Evolutionary conservation across 1,140 invertebrate species (phyloP).

Genomic region (Drosophila neocordata): DNA sequence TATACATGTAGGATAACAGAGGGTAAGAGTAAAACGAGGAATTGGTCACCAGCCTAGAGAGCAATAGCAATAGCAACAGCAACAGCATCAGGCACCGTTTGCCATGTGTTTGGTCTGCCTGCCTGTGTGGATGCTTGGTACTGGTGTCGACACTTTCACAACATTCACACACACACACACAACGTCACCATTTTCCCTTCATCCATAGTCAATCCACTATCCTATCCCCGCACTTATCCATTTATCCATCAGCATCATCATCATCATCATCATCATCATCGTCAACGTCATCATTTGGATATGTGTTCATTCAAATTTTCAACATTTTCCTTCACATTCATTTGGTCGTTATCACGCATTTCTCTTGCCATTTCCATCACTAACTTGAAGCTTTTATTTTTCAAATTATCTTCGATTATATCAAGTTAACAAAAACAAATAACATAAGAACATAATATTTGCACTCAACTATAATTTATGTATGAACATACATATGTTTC

Average conservation of each 20-base stretch:
- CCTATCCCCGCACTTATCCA: conserved; percentile 1
- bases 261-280: conserved; percentile 11
- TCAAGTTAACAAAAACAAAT: neutral
- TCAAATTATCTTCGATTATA: neutral
- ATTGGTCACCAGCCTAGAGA: conserved; percentile 27
- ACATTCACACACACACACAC: conserved; percentile 44
- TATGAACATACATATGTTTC: too few relatives aligned
- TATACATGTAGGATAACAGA: neutral
- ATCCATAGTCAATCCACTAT: neutral
- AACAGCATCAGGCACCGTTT: conserved; percentile 36
- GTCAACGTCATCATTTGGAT: conserved; percentile 7
- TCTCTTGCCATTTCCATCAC: conserved; percentile 70
- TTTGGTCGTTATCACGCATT: conserved; percentile 77
- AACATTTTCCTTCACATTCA: conserved; percentile 59
- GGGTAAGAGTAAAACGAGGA: conserved; percentile 19
- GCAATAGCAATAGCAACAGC: conserved; percentile 9
- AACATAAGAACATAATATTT: neutral
- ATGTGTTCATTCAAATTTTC: conserved; percentile 69
- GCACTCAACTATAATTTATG: too few relatives aligned
- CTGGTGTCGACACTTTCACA: conserved; percentile 77
- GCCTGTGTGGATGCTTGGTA: conserved; percentile 42
- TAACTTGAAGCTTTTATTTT: conserved; percentile 15
- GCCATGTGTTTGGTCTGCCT: conserved; percentile 69
- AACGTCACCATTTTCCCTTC: conserved; percentile 2
- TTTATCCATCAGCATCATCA: conserved; percentile 9